Base-by-base conservation (phyloP, 2,888 invertebrate species). In the Acanthosepion esculentum region DNA sequence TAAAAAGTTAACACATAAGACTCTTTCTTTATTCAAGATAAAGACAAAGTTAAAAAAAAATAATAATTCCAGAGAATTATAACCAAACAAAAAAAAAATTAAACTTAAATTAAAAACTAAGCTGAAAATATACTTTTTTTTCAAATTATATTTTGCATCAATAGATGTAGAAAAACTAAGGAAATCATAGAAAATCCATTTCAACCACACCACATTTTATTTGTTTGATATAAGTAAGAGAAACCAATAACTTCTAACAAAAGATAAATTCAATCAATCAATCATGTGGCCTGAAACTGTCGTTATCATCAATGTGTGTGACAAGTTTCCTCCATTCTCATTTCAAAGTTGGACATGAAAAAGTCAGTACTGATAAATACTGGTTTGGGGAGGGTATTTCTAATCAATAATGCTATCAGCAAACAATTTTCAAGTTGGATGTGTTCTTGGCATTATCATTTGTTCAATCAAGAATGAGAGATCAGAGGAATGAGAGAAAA, bases 371-470 rank as follows among this genome's bases (percentile, higher is more conserved):
- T 18, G 78, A 78, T n/a, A 78, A 78, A 78, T 33, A 33, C 33
- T 33, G n/a, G n/a, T 10, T 5, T 3, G 12, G 78, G n/a, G 78
- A 12, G 78, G n/a, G n/a, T 12, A 15, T 78, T 33, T 78, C n/a
- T n/a, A 78, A 78, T 78, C 78, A 78, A 78, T 78, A 78, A 78
- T 78, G 78, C 78, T 78, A 78, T 78, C 78, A 78, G 78, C 78
- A 78, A 78, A 78, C n/a, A 78, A 78, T 78, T 78, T 78, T 78
- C 78, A 78, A 78, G 78, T 33, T 78, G 78, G 78, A 33, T 78
- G 78, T 15, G 2, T 78, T 78, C 78, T 78, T 78, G n/a, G 78
- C n/a, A 23, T 78, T 78, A 78, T 78, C 78, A 78, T 78, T 78
- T 78, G 78, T 78, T 78, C n/a, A 78, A 78, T 78, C 78, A 15